Evolutionary conservation across 2,113 vertebrate species (phyloP), one percentile per base, ranked within the genome.

Genomic region (Catharus fuscescens): DNA sequence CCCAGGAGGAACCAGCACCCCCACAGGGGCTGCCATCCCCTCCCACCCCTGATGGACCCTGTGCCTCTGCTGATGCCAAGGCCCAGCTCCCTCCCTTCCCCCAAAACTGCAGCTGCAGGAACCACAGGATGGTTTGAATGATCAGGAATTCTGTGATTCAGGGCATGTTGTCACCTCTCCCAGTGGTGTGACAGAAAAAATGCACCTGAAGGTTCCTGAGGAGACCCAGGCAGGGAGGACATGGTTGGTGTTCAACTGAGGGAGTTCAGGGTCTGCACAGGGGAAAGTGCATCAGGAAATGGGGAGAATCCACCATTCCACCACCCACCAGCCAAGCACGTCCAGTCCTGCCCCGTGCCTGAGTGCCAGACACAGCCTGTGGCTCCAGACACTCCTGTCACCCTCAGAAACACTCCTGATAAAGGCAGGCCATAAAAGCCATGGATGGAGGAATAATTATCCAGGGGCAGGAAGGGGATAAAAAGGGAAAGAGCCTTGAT

Each of bases 401-500:
- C 84, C 80, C 83, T 61, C 84, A 93, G 87, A 82, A 92, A 86
- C 78, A 87, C 18, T 82, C 40, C 5, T 24, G 86, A 95, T 93
- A 95, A 95, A 84, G 78, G 26, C 86, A 90, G 69, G 89, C 89
- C 79, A 62, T 97, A 95, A 97, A 97, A 93, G 11, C 56, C 53
- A 19, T 10, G 62, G 61, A 85, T 73, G 59, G 80, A 72, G 80
- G 83, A 92, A 87, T 91, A 89, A 94, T 91, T 81, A 92, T 28
- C 92, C 76, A 76, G 65, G 66, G 56, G 64, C 8, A 23, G 91
- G 77, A 78, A 92, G 64, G 24, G 65, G 89, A 94, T 88, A 76
- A 92, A 96, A 95, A 97, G 89, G 61, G 89, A 96, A 96, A 93
- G 89, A 57, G 73, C 83, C 91, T 85, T 65, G 65, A 18, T 91